These are phyloP conservation scores for Myocastor coypus DNA, from an alignment of 2,113 vertebrate species.

Conservation along the genomic window DNA sequence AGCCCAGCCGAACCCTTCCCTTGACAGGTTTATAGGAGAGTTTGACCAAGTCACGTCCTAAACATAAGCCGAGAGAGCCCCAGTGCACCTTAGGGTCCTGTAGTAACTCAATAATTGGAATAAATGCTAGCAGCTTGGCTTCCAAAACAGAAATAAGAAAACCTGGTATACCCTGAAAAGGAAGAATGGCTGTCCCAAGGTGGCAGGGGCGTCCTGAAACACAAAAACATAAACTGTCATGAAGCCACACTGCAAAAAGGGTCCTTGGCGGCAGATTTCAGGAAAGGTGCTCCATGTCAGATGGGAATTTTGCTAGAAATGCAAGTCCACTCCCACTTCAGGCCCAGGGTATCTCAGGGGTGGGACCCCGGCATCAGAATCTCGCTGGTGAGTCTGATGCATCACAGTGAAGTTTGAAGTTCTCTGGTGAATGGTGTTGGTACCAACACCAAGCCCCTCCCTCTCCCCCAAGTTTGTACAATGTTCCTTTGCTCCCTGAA, in stretches of 20 bases:
- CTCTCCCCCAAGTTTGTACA: neutral
- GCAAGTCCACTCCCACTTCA: neutral
- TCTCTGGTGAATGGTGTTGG: too few relatives aligned
- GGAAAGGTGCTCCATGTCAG: neutral
- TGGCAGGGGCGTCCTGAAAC: constrained; percentile 84
- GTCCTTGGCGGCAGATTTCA: neutral
- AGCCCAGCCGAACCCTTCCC: neutral
- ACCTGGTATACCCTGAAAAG: constrained; percentile 87
- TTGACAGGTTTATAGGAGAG: neutral
- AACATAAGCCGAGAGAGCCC: neutral
- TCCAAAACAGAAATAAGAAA: constrained; percentile 57
- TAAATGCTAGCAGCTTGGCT: neutral
- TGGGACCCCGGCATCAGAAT: neutral
- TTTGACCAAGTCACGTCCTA: neutral
- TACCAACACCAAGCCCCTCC: too few relatives aligned
- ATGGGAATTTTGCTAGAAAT: constrained; percentile 1
- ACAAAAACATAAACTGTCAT: constrained; percentile 79
- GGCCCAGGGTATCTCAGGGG: neutral
- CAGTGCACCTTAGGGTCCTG: neutral
- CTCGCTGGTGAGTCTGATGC: neutral
- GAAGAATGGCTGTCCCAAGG: constrained; percentile 84
- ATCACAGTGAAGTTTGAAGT: neutral
- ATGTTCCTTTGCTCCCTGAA: neutral
- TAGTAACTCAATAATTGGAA: neutral
- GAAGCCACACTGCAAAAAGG: neutral